Percentiles rank a stretch among this genome's conserved stretches.
Conservation (phyloP, 53 echinoderm and acorn worm species). For the Luidia sarsii region DNA sequence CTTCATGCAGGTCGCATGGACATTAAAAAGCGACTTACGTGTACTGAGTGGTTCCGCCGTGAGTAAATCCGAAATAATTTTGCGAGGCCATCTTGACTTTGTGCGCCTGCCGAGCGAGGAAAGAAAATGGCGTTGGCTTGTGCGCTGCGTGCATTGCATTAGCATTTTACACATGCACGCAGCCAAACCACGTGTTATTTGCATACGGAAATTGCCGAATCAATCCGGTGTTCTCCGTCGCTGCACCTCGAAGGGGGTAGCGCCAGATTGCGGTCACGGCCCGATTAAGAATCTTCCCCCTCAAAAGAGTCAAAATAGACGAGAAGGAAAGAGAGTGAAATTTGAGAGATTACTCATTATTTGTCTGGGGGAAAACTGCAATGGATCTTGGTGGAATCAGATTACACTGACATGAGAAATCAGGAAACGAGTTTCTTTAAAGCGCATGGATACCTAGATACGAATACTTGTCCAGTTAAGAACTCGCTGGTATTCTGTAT, state of each 20-base stretch:
- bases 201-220: conserved; percentile 64
- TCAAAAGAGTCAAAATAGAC: too few relatives aligned
- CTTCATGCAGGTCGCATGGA: neutral
- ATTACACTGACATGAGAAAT: too few relatives aligned
- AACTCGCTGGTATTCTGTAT: too few relatives aligned
- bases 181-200: conserved; percentile 55
- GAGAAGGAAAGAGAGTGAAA: too few relatives aligned
- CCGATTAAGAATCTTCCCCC: too few relatives aligned
- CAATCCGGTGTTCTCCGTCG: neutral
- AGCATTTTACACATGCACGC: neutral
- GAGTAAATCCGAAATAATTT: conserved; percentile 93
- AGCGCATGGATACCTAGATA: too few relatives aligned
- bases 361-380: too few relatives aligned
- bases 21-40: conserved; percentile 58
- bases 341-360: too few relatives aligned
- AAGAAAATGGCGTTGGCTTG: conserved; percentile 40
- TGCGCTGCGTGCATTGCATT: neutral
- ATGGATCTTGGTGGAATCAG: too few relatives aligned
- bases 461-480: too few relatives aligned
- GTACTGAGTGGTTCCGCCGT: conserved; percentile 87
- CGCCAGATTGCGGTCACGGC: neutral
- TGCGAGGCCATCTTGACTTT: conserved; percentile 66
- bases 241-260: neutral
- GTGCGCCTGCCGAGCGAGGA: conserved; percentile 12
- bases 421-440: too few relatives aligned